Percentiles rank a stretch among this genome's conserved stretches.
phyloP scores from a whole-genome alignment of 2,113 vertebrate species.

The Varanus salvator region DNA sequence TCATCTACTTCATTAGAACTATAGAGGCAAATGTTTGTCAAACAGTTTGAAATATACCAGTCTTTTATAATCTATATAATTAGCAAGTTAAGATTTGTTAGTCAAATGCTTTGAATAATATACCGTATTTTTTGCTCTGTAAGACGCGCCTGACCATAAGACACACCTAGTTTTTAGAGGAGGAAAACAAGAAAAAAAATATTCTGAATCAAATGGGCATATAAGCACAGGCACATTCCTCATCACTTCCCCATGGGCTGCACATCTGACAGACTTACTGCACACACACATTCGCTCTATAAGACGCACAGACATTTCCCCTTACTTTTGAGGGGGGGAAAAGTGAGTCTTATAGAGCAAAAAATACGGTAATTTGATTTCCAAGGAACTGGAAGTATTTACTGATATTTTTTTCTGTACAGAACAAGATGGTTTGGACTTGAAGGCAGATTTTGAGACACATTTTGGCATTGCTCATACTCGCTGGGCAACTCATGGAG shows the following conservation, averaged over 20 bases:
- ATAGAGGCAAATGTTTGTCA: not conserved
- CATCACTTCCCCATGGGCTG: no score
- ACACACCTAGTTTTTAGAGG: no score
- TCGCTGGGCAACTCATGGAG: conserved; percentile 96
- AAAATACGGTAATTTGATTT: not conserved
- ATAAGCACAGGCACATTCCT: no score
- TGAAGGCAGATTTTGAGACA: conserved; percentile 86
- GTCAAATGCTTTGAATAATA: not conserved
- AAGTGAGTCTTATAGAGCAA: no score
- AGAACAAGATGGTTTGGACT: conserved; percentile 90
- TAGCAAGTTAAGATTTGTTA: conserved; percentile 21
- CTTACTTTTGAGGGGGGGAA: no score
- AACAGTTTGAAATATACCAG: not conserved
- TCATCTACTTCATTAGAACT: not conserved
- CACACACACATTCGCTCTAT: no score
- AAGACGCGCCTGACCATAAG: no score
- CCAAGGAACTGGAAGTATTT: not conserved
- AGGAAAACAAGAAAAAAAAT: no score
- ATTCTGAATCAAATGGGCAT: no score
- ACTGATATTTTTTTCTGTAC: not conserved
- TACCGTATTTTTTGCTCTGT: no score
- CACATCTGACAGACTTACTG: no score
- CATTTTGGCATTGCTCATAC: conserved; percentile 97
- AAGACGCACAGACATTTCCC: no score
- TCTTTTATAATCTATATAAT: conserved; percentile 5